These are phyloP conservation scores for Staurois parvus DNA, from an alignment of 2,797 vertebrate genomes.

Conservation along the genomic window DNA sequence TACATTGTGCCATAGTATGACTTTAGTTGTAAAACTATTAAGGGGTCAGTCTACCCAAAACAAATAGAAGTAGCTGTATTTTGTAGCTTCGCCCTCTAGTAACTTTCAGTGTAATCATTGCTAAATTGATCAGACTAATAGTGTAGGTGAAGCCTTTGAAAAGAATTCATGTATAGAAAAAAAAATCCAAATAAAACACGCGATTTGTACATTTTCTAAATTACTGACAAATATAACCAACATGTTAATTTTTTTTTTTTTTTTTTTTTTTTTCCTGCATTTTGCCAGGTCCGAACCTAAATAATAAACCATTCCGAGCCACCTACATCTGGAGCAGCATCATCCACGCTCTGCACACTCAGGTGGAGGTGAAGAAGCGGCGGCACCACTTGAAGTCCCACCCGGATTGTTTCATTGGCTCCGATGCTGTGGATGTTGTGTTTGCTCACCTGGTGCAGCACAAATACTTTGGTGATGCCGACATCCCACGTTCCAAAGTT, in stretches of 20 bases:
- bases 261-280: slow-evolving; percentile 15
- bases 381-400: slow-evolving; percentile 93
- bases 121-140: too few relatives aligned
- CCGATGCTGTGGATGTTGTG: slow-evolving; percentile 92
- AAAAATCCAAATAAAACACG: too few relatives aligned
- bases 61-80: too few relatives aligned
- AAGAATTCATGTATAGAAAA: too few relatives aligned
- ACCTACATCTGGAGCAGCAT: slow-evolving; percentile 96
- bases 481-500: slow-evolving; percentile 90
- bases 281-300: slow-evolving; percentile 82
- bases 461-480: slow-evolving; percentile 89
- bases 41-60: too few relatives aligned
- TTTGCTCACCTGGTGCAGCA: slow-evolving; percentile 90
- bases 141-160: too few relatives aligned
- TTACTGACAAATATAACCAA: not conserved
- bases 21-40: too few relatives aligned
- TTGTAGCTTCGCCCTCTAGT: too few relatives aligned
- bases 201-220: too few relatives aligned
- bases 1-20: too few relatives aligned
- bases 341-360: slow-evolving; percentile 86
- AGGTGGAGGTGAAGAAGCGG: slow-evolving; percentile 92
- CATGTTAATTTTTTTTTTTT: slow-evolving; percentile 10
- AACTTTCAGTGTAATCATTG: too few relatives aligned
- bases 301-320: slow-evolving; percentile 92
- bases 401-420: slow-evolving; percentile 93